Evolutionary conservation across 2,888 invertebrate species (phyloP).

Genomic region (Meteorus colon): DNA sequence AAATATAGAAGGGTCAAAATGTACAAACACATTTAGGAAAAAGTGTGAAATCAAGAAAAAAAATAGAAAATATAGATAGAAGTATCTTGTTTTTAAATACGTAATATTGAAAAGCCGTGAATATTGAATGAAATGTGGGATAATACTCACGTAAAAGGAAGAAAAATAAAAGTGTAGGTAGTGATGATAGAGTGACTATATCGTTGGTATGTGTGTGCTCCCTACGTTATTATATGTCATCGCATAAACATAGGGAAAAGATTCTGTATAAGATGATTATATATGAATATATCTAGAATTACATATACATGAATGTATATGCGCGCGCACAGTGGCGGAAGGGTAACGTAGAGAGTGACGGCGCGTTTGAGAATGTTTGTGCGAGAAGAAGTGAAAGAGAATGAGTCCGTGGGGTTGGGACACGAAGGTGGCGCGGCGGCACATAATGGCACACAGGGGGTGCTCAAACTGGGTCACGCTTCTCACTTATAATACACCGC

Average conservation of each 20-base stretch:
- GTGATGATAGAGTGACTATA: background rate
- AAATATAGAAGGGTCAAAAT: background rate
- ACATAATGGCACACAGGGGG: slow-evolving; percentile 49
- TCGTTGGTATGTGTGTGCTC: slow-evolving; percentile 7
- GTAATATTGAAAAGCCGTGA: background rate
- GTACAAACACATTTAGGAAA: background rate
- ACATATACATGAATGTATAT: slow-evolving; percentile 36
- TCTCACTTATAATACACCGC: slow-evolving; percentile 30
- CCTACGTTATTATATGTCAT: slow-evolving; percentile 1
- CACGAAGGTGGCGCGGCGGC: slow-evolving; percentile 43
- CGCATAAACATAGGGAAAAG: background rate
- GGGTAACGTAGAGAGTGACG: slow-evolving; percentile 23
- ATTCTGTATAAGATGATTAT: background rate
- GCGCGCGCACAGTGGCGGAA: slow-evolving; percentile 31
- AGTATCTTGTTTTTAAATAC: too few species aligned
- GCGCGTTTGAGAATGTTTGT: slow-evolving; percentile 25
- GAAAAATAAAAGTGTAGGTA: background rate
- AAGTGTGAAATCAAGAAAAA: too few species aligned
- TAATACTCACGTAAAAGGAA: background rate
- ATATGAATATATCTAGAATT: background rate
- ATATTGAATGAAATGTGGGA: background rate
- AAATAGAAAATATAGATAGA: background rate
- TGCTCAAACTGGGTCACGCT: slow-evolving; percentile 55
- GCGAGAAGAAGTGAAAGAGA: slow-evolving; percentile 38
- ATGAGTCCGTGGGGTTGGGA: slow-evolving; percentile 34